These are phyloP conservation scores for Psittacula derbiana DNA, from an alignment of 2,797 vertebrate genomes.

Conservation along the genomic window DNA sequence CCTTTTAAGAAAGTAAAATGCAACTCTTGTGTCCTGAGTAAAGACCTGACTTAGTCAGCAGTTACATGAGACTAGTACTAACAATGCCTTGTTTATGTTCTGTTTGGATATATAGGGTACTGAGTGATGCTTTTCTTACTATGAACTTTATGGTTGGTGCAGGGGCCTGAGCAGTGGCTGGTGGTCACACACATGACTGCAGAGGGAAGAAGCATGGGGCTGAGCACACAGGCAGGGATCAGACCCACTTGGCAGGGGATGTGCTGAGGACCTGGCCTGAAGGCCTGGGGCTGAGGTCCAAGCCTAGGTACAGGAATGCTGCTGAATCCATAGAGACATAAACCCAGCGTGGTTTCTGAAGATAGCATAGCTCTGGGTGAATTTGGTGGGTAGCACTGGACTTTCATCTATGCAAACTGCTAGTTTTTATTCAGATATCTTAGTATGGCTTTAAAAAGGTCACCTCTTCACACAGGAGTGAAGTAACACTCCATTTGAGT, in stretches of 20 bases:
- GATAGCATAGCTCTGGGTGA: not conserved
- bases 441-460: not conserved
- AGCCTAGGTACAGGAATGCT: not conserved
- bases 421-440: not conserved
- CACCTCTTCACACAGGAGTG: not conserved
- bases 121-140: not conserved
- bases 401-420: rapidly evolving
- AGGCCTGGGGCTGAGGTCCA: not conserved
- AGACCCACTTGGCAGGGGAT: not conserved
- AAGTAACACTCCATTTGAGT: not conserved
- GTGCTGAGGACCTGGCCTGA: not conserved
- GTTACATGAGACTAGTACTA: not conserved
- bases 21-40: not conserved
- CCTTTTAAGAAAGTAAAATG: constrained; percentile 16
- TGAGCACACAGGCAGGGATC: not conserved
- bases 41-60: not conserved
- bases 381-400: not conserved
- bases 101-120: not conserved
- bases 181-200: not conserved
- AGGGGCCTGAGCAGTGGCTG: not conserved
- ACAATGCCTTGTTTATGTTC: not conserved
- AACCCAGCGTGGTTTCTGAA: not conserved
- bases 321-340: not conserved
- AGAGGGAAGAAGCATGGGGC: not conserved
- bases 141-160: not conserved